A percentile compares a stretch with the other conserved stretches of the same genome.
Evolutionary conservation across 2,113 vertebrate species (phyloP).

Genomic region (Saguinus midas): DNA sequence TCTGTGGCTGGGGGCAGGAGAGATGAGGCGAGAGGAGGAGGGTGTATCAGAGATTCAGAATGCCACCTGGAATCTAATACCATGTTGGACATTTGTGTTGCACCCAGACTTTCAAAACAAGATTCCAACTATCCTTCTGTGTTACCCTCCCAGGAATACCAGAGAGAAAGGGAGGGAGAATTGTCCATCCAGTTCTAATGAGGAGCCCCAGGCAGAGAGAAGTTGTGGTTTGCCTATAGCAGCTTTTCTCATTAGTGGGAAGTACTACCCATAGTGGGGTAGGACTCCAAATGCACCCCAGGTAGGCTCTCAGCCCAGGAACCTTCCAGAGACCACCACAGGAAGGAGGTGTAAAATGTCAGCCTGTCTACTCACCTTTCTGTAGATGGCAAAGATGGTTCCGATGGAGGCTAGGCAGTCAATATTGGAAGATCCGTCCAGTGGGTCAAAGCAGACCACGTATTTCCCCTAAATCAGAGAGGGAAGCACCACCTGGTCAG

Average conservation of each 20-base stretch:
- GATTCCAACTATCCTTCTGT: neutral
- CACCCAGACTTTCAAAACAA: neutral
- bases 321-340: neutral
- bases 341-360: neutral
- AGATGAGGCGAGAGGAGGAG: neutral
- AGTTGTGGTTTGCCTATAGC: too few species aligned
- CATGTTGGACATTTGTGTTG: neutral
- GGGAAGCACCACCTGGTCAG: neutral
- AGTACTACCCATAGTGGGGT: neutral
- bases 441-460: conserved; percentile 96
- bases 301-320: neutral
- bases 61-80: neutral
- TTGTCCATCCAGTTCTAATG: accelerated
- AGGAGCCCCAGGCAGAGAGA: neutral
- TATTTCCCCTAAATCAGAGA: conserved; percentile 92
- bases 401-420: conserved; percentile 97
- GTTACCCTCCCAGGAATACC: neutral
- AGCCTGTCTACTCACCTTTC: conserved; percentile 86
- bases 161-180: neutral
- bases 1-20: neutral
- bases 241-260: neutral
- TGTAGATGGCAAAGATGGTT: conserved; percentile 98
- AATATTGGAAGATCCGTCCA: conserved; percentile 98
- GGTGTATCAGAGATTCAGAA: neutral
- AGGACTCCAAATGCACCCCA: neutral